These are phyloP conservation scores for Nomada hirtipes DNA, from an alignment of 2,888 invertebrate genomes.

Conservation along the genomic window DNA sequence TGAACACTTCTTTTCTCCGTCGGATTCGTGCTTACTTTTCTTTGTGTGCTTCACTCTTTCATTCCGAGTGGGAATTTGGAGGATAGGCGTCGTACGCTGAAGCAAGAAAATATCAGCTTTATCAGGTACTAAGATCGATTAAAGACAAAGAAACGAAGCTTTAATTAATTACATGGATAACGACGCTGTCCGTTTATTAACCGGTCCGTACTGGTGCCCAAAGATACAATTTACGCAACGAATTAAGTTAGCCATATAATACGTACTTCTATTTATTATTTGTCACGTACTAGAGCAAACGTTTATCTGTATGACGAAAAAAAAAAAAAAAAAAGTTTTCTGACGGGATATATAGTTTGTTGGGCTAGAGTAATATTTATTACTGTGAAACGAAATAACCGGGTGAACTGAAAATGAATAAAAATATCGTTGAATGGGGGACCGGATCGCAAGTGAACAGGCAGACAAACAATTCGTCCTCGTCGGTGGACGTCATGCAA, in stretches of 20 bases:
- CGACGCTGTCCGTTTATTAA: constrained; percentile 12
- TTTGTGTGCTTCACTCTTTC: neutral
- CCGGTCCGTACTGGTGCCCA: constrained; percentile 63
- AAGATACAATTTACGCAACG: constrained; percentile 73
- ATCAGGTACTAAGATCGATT: neutral
- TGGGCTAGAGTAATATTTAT: constrained; percentile 18
- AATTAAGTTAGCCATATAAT: constrained; percentile 73
- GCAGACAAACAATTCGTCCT: neutral
- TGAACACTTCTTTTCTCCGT: constrained; percentile 2
- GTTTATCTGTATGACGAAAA: neutral
- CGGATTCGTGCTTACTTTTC: constrained; percentile 18
- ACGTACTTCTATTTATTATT: constrained; percentile 69
- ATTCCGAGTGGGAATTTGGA: neutral
- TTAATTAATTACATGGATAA: neutral
- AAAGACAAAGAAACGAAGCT: neutral
- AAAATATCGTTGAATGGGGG: no score
- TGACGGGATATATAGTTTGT: neutral
- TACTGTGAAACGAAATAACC: constrained; percentile 17
- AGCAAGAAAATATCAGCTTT: neutral
- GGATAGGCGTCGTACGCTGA: neutral
- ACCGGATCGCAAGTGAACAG: no score
- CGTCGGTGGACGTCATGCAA: neutral
- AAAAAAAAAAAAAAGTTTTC: neutral
- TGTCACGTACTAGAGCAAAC: constrained; percentile 41
- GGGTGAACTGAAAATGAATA: neutral